Evolutionary conservation across 2,888 invertebrate species (phyloP).

Genomic region (Mimachlamys varia): DNA sequence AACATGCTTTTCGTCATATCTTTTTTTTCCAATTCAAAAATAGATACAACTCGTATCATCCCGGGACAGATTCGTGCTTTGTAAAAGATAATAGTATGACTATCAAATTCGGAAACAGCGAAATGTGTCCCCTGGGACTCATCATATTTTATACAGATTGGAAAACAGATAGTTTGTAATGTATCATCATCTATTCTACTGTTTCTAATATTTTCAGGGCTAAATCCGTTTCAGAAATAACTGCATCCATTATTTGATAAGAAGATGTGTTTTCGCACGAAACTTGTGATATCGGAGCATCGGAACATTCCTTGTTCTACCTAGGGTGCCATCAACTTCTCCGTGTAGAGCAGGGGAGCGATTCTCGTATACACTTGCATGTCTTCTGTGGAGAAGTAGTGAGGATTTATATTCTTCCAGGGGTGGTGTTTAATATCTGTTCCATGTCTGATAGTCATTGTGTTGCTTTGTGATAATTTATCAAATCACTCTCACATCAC

Average conservation of each 20-base stretch:
- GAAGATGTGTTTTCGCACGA: constrained; percentile 15
- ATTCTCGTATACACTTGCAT: background rate
- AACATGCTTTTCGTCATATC: background rate
- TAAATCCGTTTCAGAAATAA: background rate
- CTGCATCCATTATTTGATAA: background rate
- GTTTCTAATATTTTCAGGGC: background rate
- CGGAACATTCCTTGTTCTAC: background rate
- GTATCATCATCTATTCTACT: background rate
- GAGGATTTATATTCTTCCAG: background rate
- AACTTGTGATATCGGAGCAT: background rate
- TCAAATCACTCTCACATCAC: background rate
- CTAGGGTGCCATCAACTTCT: background rate
- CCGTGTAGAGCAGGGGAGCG: background rate
- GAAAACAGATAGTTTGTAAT: background rate
- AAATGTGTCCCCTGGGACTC: background rate
- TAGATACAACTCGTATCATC: background rate
- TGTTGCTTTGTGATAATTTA: background rate
- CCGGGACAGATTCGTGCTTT: background rate
- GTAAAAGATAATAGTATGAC: background rate
- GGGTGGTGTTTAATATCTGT: background rate
- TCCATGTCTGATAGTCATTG: background rate
- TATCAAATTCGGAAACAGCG: background rate
- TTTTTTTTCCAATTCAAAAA: background rate
- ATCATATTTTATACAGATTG: constrained; percentile 5
- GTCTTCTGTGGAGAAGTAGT: background rate